Percentiles rank a stretch among this genome's conserved stretches.
phyloP scores from a whole-genome alignment of 1,140 invertebrate species.

The Chlorops oryzae region DNA sequence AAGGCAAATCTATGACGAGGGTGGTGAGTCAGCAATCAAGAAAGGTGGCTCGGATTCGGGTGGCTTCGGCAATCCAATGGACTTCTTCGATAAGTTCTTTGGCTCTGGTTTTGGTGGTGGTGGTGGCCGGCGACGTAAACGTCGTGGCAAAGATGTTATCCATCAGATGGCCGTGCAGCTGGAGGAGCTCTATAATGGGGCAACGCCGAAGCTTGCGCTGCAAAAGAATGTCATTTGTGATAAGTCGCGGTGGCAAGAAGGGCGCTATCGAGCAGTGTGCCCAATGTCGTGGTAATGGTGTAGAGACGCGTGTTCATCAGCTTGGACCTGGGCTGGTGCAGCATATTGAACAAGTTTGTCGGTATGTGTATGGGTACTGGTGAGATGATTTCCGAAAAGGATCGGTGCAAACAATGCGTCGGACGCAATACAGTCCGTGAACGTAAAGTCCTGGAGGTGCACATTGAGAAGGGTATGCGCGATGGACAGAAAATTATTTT shows the following conservation, averaged over 20 bases:
- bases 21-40: constrained; percentile 96
- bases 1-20: constrained; percentile 90
- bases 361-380: constrained; percentile 83
- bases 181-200: constrained; percentile 95
- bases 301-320: constrained; percentile 86
- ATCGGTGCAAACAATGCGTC: constrained; percentile 87
- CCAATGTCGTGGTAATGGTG: constrained; percentile 84
- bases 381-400: constrained; percentile 79
- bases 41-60: constrained; percentile 78
- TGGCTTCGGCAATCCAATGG: constrained; percentile 90
- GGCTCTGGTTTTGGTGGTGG: constrained; percentile 66
- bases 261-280: constrained; percentile 82
- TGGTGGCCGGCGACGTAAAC: constrained; percentile 52
- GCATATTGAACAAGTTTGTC: constrained; percentile 86
- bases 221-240: constrained; percentile 97
- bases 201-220: constrained; percentile 86
- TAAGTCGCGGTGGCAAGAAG: constrained; percentile 91
- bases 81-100: constrained; percentile 99
- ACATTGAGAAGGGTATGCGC: constrained; percentile 96
- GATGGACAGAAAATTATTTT: constrained; percentile 96
- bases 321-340: constrained; percentile 94
- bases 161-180: constrained; percentile 89
- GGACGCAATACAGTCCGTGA: constrained; percentile 88
- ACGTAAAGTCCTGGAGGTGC: constrained; percentile 94
- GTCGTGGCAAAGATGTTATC: constrained; percentile 87